Conservation (phyloP, 2,113 vertebrate species). For the Cyphomyrus plagiostoma region DNA sequence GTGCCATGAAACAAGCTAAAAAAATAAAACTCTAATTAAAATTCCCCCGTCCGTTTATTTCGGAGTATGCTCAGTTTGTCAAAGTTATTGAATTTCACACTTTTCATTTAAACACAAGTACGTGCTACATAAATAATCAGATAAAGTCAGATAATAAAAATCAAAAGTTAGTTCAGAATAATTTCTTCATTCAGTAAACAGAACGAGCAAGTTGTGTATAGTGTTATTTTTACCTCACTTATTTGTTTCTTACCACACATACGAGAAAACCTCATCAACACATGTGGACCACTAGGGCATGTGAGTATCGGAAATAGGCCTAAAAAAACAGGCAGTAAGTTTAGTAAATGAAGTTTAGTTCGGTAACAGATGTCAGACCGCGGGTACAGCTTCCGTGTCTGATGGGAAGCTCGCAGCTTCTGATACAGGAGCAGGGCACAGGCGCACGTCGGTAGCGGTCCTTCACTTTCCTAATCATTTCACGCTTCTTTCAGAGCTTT, state of each 20-base stretch:
- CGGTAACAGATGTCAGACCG: conserved; percentile 65
- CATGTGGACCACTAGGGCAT: conserved; percentile 6
- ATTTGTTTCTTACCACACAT: not conserved
- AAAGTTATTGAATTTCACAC: not conserved
- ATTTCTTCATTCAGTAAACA: not conserved
- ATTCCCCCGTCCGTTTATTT: not conserved
- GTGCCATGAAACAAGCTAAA: not conserved
- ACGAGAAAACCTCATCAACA: not conserved
- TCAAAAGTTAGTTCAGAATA: not conserved
- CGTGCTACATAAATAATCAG: not conserved
- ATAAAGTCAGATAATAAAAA: not conserved
- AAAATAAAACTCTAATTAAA: not conserved
- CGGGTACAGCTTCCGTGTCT: conserved; percentile 66
- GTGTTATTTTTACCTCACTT: not conserved
- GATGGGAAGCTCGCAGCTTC: conserved; percentile 68
- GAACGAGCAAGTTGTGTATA: not conserved
- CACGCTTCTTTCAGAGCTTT: conserved; percentile 90
- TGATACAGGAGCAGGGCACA: conserved; percentile 77
- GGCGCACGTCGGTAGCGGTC: conserved; percentile 88
- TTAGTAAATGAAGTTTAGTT: conserved; percentile 54
- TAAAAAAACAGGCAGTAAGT: conserved; percentile 43
- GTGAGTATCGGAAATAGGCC: conserved; percentile 6
- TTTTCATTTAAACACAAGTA: not conserved
- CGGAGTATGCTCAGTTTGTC: not conserved
- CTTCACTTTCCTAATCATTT: conserved; percentile 97